Conservation (phyloP, 2,888 invertebrate genomes). For the Synanthedon andrenaeformis region DNA sequence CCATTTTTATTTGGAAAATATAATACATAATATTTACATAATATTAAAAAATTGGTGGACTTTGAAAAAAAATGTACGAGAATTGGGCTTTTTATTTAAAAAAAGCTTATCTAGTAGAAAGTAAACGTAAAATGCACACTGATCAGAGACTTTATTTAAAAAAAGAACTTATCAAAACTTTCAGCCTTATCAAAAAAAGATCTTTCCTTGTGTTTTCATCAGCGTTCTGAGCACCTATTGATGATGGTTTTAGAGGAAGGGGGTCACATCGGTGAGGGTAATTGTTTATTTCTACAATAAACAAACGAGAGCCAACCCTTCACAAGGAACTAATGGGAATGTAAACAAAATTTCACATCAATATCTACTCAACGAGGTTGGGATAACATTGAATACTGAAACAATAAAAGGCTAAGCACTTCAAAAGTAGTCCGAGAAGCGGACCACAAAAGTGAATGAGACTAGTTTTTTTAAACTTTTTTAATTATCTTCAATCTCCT, state of each 20-base stretch:
- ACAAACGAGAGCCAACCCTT: conserved; percentile 59
- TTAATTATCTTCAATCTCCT: conserved; percentile 76
- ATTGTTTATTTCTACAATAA: conserved; percentile 47
- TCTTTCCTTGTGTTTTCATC: conserved; percentile 53
- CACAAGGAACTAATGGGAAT: conserved; percentile 63
- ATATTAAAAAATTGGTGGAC: conserved; percentile 61
- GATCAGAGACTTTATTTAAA: too few relatives aligned
- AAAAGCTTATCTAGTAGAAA: too few relatives aligned
- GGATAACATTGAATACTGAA: conserved; percentile 27
- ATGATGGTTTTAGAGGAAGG: conserved; percentile 36
- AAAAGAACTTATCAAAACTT: conserved; percentile 6
- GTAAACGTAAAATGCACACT: too few relatives aligned
- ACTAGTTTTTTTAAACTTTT: too few relatives aligned
- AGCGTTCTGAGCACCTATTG: conserved; percentile 31
- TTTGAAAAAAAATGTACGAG: conserved; percentile 59
- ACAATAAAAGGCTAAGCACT: conserved; percentile 35
- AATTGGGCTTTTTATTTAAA: conserved; percentile 31
- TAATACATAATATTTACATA: conserved; percentile 14
- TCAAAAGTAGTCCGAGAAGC: conserved; percentile 25
- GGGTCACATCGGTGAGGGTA: conserved; percentile 41
- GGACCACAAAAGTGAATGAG: conserved; percentile 5
- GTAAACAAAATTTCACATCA: conserved; percentile 38
- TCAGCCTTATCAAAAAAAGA: conserved; percentile 70
- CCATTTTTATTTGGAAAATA: too few relatives aligned
- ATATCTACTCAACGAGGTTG: conserved; percentile 30